These are phyloP conservation scores for Nycticorax nycticorax DNA, from an alignment of 2,113 vertebrate genomes.

Conservation along the genomic window DNA sequence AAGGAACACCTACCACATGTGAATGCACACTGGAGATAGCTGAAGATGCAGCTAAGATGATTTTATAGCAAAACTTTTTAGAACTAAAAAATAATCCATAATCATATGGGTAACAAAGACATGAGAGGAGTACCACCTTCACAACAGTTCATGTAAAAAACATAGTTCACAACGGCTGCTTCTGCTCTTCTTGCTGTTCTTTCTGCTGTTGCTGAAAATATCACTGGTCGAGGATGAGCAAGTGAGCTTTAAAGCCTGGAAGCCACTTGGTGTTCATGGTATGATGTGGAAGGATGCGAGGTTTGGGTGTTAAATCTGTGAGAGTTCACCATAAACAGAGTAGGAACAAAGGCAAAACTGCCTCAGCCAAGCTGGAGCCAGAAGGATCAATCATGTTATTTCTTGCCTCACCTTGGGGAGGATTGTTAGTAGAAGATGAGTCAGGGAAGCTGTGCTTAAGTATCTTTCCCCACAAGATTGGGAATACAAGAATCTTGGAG, in stretches of 20 bases:
- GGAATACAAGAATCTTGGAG: background rate
- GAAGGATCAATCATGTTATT: conserved; percentile 51
- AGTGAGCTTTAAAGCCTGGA: background rate
- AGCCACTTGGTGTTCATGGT: background rate
- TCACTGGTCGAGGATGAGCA: background rate
- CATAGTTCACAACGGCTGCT: background rate
- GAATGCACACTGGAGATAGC: background rate
- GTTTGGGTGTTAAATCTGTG: background rate
- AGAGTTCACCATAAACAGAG: background rate
- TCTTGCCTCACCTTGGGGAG: conserved; percentile 45
- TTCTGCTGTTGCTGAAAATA: background rate
- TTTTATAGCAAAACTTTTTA: background rate
- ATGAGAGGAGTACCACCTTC: background rate
- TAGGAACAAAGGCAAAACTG: conserved; percentile 11
- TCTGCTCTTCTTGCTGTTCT: background rate
- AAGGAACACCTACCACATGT: background rate
- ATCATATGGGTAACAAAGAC: background rate
- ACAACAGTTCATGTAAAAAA: background rate
- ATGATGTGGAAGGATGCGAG: background rate
- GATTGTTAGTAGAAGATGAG: conserved; percentile 32
- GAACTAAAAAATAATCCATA: background rate
- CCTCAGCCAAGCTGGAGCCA: conserved; percentile 40
- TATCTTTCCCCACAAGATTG: background rate
- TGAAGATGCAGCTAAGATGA: background rate
- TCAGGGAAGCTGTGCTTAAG: conserved; percentile 11